Evolutionary conservation across 2,797 vertebrate species (phyloP), one percentile per base, ranked within the genome.

Genomic region (Acanthopagrus latus): DNA sequence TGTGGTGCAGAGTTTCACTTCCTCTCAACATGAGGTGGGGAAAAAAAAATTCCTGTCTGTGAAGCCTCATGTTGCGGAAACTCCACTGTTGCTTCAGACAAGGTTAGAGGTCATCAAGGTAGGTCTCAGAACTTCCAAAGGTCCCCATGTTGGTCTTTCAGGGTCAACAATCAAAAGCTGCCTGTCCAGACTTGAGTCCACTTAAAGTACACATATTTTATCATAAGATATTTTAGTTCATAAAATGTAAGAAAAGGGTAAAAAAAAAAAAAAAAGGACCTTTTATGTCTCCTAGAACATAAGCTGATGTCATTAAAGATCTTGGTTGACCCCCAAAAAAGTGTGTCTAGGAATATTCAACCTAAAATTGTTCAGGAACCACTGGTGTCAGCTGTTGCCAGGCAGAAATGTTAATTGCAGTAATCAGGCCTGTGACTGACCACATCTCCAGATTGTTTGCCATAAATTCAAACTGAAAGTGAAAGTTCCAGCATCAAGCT

Each of bases 1-100:
- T n/a, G 11, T 59, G 60, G 0, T 10, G 27, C 17, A 5, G 2
- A 25, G 48, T 82, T 82, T 82, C 81, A 80, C 77, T 90, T 91
- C 83, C 72, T 79, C 11, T 7, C n/a, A 21, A 3, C 38, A 38
- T 5, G 17, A 60, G 5, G 10, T 23, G 70, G 65, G 18, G 50
- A 9, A 17, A 80, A 41, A 74, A 72, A 18, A 54, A 7, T 1
- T 3, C 13, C 41, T 18, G 7, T 59, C 0, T 57, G 11, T 20
- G 20, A 51, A 21, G 14, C 21, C 18, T 50, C 2, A 16, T 0
- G 2, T 4, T 33, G 46, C 5, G 63, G n/a, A 81, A 87, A 73
- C 17, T 11, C 62, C 25, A 3, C 6, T 1, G 11, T 87, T 81
- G 52, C 68, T 16, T 67, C 29, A 76, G 2, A 68, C 2, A 0